A percentile compares a stretch with the other conserved stretches of the same genome.
Evolutionary conservation across 2,888 invertebrate species (phyloP).

Genomic region (Acanthosepion lycidas): DNA sequence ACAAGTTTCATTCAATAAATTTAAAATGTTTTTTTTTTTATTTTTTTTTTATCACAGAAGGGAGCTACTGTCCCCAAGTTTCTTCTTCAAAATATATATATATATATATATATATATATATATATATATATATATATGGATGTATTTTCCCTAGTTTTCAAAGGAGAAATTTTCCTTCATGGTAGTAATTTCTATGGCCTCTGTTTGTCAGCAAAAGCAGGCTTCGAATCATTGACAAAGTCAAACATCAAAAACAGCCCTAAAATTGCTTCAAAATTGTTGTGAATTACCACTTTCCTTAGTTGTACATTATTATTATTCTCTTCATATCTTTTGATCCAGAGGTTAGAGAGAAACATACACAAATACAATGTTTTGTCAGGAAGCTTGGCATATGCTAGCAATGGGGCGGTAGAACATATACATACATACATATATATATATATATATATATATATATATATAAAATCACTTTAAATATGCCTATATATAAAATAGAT

Average conservation of each 20-base stretch:
- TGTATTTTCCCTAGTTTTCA: not conserved
- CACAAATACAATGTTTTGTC: not conserved
- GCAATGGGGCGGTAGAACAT: not conserved
- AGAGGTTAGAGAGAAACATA: not conserved
- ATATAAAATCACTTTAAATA: too few relatives aligned
- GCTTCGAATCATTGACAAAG: not conserved
- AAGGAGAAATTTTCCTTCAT: not conserved
- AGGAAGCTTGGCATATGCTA: not conserved
- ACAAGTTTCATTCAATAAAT: too few relatives aligned
- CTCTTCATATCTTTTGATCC: not conserved
- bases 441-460: not conserved
- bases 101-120: too few relatives aligned
- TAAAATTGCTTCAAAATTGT: not conserved
- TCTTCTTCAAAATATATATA: too few relatives aligned
- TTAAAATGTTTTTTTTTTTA: too few relatives aligned
- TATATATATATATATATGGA: too few relatives aligned
- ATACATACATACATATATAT: not conserved
- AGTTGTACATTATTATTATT: too few relatives aligned
- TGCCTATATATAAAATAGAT: too few relatives aligned
- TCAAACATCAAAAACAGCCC: not conserved
- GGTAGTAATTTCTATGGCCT: not conserved
- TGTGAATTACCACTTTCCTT: not conserved
- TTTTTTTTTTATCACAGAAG: too few relatives aligned
- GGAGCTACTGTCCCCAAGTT: too few relatives aligned
- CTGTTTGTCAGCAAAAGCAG: not conserved